Percentiles rank a stretch among this genome's conserved stretches.
Conservation (phyloP, 2,113 vertebrate species). For the Probosciger aterrimus region DNA sequence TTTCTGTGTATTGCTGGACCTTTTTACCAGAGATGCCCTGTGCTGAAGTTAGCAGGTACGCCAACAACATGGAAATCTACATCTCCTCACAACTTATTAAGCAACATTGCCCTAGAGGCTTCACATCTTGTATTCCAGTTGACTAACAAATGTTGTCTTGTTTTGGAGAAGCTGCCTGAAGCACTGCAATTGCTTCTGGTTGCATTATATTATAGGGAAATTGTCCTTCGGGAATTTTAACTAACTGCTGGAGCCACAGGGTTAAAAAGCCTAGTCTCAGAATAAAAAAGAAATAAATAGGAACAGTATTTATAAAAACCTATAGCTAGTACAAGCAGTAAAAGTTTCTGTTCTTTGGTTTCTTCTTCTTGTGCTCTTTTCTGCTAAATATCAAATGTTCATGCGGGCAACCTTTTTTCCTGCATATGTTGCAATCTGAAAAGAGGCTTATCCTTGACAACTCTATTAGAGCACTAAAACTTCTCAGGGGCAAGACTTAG, state of each 20-base stretch:
- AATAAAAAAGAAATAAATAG: not conserved
- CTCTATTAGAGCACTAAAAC: not conserved
- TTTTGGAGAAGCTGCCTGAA: conserved; percentile 3
- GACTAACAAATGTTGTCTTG: conserved; percentile 35
- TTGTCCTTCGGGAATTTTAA: not conserved
- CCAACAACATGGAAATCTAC: not conserved
- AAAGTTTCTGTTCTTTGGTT: not conserved
- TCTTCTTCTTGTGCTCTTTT: not conserved
- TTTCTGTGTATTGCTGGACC: not conserved
- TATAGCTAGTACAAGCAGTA: not conserved
- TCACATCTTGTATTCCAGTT: not conserved
- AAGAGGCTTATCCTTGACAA: not conserved
- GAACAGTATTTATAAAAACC: not conserved
- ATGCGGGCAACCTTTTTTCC: not conserved
- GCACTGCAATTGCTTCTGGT: not conserved
- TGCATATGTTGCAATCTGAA: not conserved
- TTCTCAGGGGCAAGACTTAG: not conserved
- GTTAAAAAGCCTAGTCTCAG: not conserved
- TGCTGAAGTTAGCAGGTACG: not conserved
- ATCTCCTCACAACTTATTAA: not conserved
- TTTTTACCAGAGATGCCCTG: not conserved
- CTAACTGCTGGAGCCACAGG: not conserved
- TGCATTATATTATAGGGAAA: not conserved
- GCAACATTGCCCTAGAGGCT: not conserved
- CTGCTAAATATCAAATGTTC: not conserved